phyloP scores from a whole-genome alignment of 2,797 vertebrate species.

The Enteromius thamalakanensis region DNA sequence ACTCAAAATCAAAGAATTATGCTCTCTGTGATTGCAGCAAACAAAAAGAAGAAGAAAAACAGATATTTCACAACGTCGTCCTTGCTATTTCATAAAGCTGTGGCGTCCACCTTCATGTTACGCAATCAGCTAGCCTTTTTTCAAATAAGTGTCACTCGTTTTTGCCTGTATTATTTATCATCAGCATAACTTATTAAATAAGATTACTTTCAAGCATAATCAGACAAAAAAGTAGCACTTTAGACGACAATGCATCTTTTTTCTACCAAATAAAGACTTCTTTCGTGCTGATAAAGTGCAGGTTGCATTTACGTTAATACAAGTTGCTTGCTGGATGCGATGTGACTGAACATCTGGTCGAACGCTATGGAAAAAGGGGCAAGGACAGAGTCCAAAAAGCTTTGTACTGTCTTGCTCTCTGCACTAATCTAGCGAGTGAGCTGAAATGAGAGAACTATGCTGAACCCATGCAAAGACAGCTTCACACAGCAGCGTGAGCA shows the following conservation, averaged over 20 bases:
- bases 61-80: background rate
- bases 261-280: background rate
- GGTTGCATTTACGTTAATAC: background rate
- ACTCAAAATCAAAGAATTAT: conserved; percentile 23
- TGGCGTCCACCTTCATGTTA: conserved; percentile 13
- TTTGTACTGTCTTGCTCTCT: background rate
- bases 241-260: background rate
- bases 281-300: conserved; percentile 3
- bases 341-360: conserved; percentile 28
- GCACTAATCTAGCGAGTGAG: background rate
- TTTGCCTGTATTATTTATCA: background rate
- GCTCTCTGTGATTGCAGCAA: conserved; percentile 1
- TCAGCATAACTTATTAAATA: conserved; percentile 9
- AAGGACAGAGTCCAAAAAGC: conserved; percentile 16
- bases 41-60: background rate
- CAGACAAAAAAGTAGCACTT: background rate
- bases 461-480: background rate
- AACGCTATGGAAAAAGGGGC: background rate
- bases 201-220: conserved; percentile 6
- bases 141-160: background rate
- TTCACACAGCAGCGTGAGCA: background rate
- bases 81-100: background rate
- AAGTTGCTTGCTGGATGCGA: conserved; percentile 8
- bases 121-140: background rate
- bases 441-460: background rate